Evolutionary conservation across 2,113 vertebrate genomes (phyloP).

Genomic region (Haplotaxodon microlepis): DNA sequence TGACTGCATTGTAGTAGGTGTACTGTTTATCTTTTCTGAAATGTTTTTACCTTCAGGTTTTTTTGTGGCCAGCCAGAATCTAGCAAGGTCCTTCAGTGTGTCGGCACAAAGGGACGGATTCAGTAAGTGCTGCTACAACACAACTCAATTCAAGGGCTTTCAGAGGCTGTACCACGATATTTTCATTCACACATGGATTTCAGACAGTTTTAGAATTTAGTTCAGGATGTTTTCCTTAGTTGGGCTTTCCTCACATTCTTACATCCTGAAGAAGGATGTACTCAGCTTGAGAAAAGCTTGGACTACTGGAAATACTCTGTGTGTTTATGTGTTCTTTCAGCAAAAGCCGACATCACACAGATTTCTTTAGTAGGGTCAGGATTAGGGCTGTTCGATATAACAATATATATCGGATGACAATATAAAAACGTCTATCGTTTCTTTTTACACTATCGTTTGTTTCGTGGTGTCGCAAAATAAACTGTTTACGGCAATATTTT

Average conservation of each 20-base stretch:
- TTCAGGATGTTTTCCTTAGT: neutral
- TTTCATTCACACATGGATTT: neutral
- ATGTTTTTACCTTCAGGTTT: slow-evolving; percentile 16
- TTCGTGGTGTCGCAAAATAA: accelerated
- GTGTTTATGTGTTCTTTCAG: too few species aligned
- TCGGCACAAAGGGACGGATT: slow-evolving; percentile 58
- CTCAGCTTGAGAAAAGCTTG: neutral
- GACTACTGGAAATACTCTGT: too few species aligned
- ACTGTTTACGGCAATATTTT: neutral
- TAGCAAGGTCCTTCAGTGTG: slow-evolving; percentile 60
- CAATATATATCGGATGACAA: accelerated
- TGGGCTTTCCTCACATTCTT: neutral
- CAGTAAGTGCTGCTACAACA: slow-evolving; percentile 57
- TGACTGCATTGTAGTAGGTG: neutral
- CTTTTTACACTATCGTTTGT: accelerated
- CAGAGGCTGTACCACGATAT: neutral
- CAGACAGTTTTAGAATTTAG: neutral
- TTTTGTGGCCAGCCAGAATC: slow-evolving; percentile 28
- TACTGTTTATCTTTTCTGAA: neutral
- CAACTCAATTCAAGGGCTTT: neutral
- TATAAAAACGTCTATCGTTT: accelerated
- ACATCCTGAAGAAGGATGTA: neutral
- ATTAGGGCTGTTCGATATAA: too few species aligned
- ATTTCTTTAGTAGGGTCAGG: too few species aligned
- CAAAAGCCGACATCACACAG: too few species aligned